Conservation (phyloP, 1,140 invertebrate genomes). For the Danaus plexippus region DNA sequence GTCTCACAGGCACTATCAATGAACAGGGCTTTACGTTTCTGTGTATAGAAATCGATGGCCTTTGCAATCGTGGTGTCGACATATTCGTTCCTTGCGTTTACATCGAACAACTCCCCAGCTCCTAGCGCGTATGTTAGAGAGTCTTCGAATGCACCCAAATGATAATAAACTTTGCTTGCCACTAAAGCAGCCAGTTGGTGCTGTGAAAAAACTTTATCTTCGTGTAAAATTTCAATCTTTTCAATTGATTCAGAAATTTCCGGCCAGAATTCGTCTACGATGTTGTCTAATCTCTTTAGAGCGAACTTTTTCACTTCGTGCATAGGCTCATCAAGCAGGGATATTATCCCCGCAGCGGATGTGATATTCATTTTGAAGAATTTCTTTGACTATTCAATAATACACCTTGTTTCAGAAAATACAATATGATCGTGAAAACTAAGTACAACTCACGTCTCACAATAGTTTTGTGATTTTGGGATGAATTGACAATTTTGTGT, state of each 20-base stretch:
- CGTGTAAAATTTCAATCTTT: conserved; percentile 97
- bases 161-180: conserved; percentile 98
- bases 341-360: conserved; percentile 92
- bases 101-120: conserved; percentile 94
- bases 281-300: conserved; percentile 88
- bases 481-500: conserved; percentile 64
- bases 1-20: conserved; percentile 74
- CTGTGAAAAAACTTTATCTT: conserved; percentile 90
- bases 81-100: conserved; percentile 94
- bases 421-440: too few relatives aligned
- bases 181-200: conserved; percentile 95
- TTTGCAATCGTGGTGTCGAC: conserved; percentile 97
- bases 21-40: conserved; percentile 80
- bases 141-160: conserved; percentile 96
- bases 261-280: conserved; percentile 98
- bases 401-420: background rate
- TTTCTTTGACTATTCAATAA: conserved; percentile 3
- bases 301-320: conserved; percentile 95
- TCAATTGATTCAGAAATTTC: conserved; percentile 98
- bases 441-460: conserved; percentile 5
- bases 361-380: conserved; percentile 61
- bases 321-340: conserved; percentile 94
- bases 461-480: conserved; percentile 18
- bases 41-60: conserved; percentile 96
- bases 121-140: conserved; percentile 94